Base-by-base conservation (phyloP, 2,888 invertebrate genomes). In the Andrena bicolor region DNA sequence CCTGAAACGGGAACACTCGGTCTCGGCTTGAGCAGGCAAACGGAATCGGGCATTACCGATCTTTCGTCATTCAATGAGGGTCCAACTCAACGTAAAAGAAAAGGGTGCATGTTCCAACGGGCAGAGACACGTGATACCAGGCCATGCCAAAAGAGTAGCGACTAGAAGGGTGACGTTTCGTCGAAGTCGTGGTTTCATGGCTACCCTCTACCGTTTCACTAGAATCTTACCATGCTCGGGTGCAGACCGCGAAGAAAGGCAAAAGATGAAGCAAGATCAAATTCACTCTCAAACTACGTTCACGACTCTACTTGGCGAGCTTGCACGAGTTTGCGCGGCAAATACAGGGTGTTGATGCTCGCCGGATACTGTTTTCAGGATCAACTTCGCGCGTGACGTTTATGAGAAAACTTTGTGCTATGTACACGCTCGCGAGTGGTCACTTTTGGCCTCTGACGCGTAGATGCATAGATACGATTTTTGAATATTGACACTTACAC, bases 1-100 rank as follows among this genome's bases (percentile, higher is more conserved):
- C 96, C 98, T 98, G 96, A 51, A 90, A 94, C 91, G 78, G 70
- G 79, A 75, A 79, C 41, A 30, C 68, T 23, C 66, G 48, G 58
- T 58, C 66, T 77, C 53, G 80, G 61, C 56, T 65, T 82, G 76
- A 85, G 80, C 76, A 71, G 78, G 83, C 73, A 75, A 80, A 82
- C 81, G 13, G 20, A n/a, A 64, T 28, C n/a, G 41, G 20, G 10
- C 16, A 23, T 51, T 51, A 26, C 70, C 63, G 26, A 51, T 53
- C 28, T 28, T 48, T 48, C 79, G n/a, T 35, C 13, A 35, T 41
- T 23, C 26, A 32, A 51, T 30, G 61, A 65, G 35, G 65, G 35
- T 77, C 32, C 71, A 76, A 72, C 49, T 78, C 82, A 78, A 86
- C 88, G 90, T 86, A 80, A 88, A 84, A 28, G 85, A 80, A 88